These are phyloP conservation scores for Drosophila ohnishii DNA, from an alignment of 1,140 invertebrate genomes.

Conservation along the genomic window DNA sequence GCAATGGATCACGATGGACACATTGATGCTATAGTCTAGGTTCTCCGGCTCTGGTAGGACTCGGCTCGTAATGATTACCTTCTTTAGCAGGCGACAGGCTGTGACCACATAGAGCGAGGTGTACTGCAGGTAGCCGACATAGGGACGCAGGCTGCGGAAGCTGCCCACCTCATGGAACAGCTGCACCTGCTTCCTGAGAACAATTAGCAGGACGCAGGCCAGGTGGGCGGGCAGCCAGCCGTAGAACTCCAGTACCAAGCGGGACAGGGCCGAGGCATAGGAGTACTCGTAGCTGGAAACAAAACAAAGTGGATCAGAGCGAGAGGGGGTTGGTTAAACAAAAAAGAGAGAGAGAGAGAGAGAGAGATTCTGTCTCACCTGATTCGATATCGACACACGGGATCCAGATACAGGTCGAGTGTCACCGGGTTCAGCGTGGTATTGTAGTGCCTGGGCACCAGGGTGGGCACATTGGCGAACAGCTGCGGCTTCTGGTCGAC, in stretches of 20 bases:
- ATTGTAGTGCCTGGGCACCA: slow-evolving; percentile 77
- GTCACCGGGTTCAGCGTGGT: slow-evolving; percentile 73
- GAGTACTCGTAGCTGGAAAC: slow-evolving; percentile 71
- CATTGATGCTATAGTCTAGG: slow-evolving; percentile 62
- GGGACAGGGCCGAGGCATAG: slow-evolving; percentile 62
- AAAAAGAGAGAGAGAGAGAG: slow-evolving; percentile 1
- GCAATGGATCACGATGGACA: slow-evolving; percentile 70
- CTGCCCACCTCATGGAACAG: slow-evolving; percentile 51
- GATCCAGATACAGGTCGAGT: slow-evolving; percentile 85
- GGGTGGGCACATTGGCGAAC: slow-evolving; percentile 84
- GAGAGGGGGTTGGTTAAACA: slow-evolving; percentile 1
- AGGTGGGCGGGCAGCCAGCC: slow-evolving; percentile 80
- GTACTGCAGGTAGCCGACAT: slow-evolving; percentile 63
- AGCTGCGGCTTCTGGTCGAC: slow-evolving; percentile 75
- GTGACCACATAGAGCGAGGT: slow-evolving; percentile 76
- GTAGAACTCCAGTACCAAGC: slow-evolving; percentile 69
- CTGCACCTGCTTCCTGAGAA: slow-evolving; percentile 68
- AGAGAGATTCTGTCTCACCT: slow-evolving; percentile 70
- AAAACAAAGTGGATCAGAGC: slow-evolving; percentile 3
- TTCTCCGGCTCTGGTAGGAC: slow-evolving; percentile 53
- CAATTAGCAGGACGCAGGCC: slow-evolving; percentile 69
- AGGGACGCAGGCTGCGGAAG: slow-evolving; percentile 62
- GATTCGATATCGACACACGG: slow-evolving; percentile 85
- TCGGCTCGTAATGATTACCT: slow-evolving; percentile 47
- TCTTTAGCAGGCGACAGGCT: slow-evolving; percentile 69